phyloP scores from a whole-genome alignment of 2,888 invertebrate genomes.

The Xylota sylvarum region DNA sequence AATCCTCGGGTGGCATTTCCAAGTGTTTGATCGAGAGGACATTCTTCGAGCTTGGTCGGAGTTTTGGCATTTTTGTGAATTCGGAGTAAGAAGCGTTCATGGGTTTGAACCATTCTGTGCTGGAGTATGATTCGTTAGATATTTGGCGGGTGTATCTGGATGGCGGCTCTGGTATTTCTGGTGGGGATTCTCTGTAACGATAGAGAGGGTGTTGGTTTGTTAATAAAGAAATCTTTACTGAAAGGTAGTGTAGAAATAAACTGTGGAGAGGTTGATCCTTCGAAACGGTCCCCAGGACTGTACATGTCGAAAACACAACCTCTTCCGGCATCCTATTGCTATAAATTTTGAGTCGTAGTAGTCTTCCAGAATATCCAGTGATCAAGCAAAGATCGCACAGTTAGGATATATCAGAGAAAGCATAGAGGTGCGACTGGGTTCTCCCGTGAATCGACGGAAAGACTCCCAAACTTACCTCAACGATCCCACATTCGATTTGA shows the following conservation, averaged over 20 bases:
- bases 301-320: too few species aligned
- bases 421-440: too few species aligned
- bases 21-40: constrained; percentile 84
- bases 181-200: constrained; percentile 72
- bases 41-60: constrained; percentile 84
- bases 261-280: too few species aligned
- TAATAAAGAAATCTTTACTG: not conserved
- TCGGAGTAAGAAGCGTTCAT: constrained; percentile 82
- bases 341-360: too few species aligned
- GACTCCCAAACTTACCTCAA: constrained; percentile 78
- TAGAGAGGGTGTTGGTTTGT: not conserved
- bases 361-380: too few species aligned
- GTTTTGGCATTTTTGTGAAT: constrained; percentile 83
- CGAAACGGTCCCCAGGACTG: too few species aligned
- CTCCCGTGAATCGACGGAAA: too few species aligned
- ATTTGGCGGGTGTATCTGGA: constrained; percentile 78
- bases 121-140: constrained; percentile 82
- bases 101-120: constrained; percentile 83
- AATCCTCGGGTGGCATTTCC: constrained; percentile 81
- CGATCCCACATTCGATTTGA: constrained; percentile 78
- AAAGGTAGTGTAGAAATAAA: too few species aligned
- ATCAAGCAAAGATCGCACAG: too few species aligned
- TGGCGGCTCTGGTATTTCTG: constrained; percentile 73
- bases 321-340: too few species aligned
- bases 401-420: too few species aligned